Conservation (phyloP, 2,797 vertebrate species). For the Hippopotamyrus pictus region DNA sequence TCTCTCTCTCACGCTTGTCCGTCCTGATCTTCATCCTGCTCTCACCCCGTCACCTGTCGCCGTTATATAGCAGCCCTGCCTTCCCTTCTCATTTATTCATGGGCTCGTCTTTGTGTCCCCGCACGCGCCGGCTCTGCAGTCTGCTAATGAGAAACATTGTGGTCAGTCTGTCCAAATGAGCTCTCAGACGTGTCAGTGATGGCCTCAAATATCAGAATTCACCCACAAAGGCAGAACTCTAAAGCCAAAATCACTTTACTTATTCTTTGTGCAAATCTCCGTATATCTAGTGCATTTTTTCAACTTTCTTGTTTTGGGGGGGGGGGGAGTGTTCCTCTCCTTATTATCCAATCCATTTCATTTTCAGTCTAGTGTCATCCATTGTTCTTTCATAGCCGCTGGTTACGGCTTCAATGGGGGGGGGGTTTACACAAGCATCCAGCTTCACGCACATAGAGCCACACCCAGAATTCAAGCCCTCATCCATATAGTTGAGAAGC, state of each 20-base stretch:
- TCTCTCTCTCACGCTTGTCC: slow-evolving; percentile 26
- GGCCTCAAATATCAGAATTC: neutral
- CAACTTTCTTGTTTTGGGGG: neutral
- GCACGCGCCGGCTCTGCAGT: neutral
- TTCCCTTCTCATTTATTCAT: slow-evolving; percentile 37
- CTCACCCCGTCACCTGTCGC: neutral
- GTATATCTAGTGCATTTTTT: neutral
- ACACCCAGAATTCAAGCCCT: neutral
- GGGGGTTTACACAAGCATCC: neutral
- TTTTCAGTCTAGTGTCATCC: neutral
- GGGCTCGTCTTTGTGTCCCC: neutral
- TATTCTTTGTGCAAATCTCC: neutral
- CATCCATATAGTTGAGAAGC: neutral
- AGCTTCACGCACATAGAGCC: neutral
- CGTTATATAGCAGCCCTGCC: slow-evolving; percentile 36
- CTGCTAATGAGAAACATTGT: slow-evolving; percentile 33
- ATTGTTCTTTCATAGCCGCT: neutral
- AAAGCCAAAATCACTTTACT: neutral
- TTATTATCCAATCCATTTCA: neutral
- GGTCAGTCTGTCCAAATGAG: slow-evolving; percentile 3
- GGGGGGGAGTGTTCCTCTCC: neutral
- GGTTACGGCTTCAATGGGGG: neutral
- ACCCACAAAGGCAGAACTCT: neutral
- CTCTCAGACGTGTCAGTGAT: slow-evolving; percentile 4
- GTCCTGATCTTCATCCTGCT: slow-evolving; percentile 17